Evolutionary conservation across 2,797 vertebrate genomes (phyloP).

Genomic region (Platalea minor): DNA sequence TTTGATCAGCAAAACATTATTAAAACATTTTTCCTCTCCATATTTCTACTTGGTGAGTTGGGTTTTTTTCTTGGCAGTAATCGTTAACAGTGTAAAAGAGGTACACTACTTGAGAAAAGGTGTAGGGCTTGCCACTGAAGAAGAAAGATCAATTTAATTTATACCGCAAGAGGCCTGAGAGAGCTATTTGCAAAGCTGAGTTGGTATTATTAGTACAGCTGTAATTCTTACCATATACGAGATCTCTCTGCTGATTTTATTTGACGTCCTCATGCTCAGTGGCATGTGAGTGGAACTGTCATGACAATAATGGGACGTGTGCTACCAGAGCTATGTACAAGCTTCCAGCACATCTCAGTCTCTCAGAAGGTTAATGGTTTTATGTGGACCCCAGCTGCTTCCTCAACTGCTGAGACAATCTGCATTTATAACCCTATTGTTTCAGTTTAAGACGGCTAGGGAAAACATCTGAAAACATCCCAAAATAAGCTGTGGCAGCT

Average conservation of each 20-base stretch:
- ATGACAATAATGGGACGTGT: background rate
- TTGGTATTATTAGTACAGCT: background rate
- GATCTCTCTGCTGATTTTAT: background rate
- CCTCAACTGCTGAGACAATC: background rate
- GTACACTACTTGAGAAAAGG: background rate
- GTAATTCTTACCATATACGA: background rate
- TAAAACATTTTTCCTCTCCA: background rate
- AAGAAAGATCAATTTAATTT: background rate
- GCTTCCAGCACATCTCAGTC: background rate
- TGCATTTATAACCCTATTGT: background rate
- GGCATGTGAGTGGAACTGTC: background rate
- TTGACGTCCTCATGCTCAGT: background rate
- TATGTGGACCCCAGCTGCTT: background rate
- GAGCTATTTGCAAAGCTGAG: background rate
- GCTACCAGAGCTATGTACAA: rapidly evolving
- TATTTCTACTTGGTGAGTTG: background rate
- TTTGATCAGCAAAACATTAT: background rate
- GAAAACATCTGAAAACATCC: background rate
- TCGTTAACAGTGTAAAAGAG: background rate
- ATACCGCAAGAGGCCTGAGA: background rate
- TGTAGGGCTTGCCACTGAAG: background rate
- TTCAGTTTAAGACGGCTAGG: background rate
- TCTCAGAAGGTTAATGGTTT: background rate
- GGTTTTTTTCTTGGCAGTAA: background rate
- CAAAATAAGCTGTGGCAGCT: background rate